Evolutionary conservation across 2,888 invertebrate genomes (phyloP), one percentile per base, ranked within the genome.

Genomic region (Cantharis rustica): DNA sequence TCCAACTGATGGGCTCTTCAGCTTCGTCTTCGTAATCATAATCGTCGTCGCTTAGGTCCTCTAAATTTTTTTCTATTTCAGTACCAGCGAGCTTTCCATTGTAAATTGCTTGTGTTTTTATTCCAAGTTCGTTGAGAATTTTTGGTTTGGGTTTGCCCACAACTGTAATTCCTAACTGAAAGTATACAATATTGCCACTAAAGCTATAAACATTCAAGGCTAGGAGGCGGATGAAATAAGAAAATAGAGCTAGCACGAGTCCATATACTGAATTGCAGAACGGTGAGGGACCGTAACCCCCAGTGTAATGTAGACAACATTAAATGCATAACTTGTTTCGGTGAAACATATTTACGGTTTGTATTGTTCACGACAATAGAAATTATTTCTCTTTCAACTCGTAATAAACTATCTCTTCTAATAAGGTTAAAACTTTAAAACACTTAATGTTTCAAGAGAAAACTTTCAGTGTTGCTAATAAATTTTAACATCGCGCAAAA

Each of bases 1-100:
- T 87, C 90, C 91, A 91, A 81, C 89, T 89, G 76, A 91, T 86
- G 69, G 90, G 89, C 72, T 90, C 89, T 71, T 89, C 88, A 76
- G 88, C 89, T 26, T 89, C 87, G 26, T 88, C 86, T 13, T 87
- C 87, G 27, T 89, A 88, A 27, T 87, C 84, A 16, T 87, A 85
- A 3, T 88, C 87, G n/a, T 47, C 47, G 7, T 47, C 47, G 47
- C 47, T 47, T 1, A 87, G 84, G n/a, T 86, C 86, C 4, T 87
- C 85, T 0, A 87, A 84, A 3, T 85, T 84, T 0, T 84, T 81
- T 13, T 83, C 81, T 1, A 68, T 70, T 61, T 72, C 77, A 69
- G 31, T 71, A 7, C 69, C 74, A 70, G 74, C 73, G 66, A 81
- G 76, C 75, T 82, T 83, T 78, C 78, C 79, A 73, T 83, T 83